Base-by-base conservation (phyloP, 2,888 invertebrate species). In the Xylocampa areola region DNA sequence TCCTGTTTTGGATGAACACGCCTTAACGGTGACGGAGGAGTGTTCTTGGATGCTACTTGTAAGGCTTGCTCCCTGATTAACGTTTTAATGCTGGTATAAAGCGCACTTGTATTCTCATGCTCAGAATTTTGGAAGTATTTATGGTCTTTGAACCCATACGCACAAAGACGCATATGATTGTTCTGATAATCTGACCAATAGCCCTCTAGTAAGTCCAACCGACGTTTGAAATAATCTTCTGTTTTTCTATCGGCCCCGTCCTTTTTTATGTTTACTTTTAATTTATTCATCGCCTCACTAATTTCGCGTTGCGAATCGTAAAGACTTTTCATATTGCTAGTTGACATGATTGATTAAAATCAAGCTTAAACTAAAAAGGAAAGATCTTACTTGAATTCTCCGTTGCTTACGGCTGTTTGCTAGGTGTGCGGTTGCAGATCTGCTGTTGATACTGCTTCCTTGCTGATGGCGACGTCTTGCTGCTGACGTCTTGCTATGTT, bases 161-260 rank as follows among this genome's bases (percentile, higher is more conserved):
- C 32, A 21, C 39, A 17, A n/a, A 39, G 25, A 23, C 17, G 16
- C 25, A 45, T 14, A 25, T 67, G 60, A 27, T 67, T 62, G 6
- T 44, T 37, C 17, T 59, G 62, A 35, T 40, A 67, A 6, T 60
- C 60, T 5, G 27, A 25, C 63, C 63, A 67, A 29, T 63, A 60
- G 2, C 27, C 10, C n/a, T 67, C 60, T n/a, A 67, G 36, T 3
- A 29, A 27, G 4, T 53, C 50, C 11, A 53, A 23, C 10, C 62
- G 48, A 2, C 52, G 30, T 23, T 62, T 59, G 35, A 49, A 62
- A 41, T 68, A 63, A 32, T 60, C 63, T 1, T 27, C 27, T 6
- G 67, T 37, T 35, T 62, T 62, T 13, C 62, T 33, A 1, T 66
- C 66, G 4, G 45, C 35, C 10, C 50, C 29, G 41, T 66, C 61